These are phyloP conservation scores for Enteromius thamalakanensis DNA, from an alignment of 2,797 vertebrate genomes.

Conservation along the genomic window DNA sequence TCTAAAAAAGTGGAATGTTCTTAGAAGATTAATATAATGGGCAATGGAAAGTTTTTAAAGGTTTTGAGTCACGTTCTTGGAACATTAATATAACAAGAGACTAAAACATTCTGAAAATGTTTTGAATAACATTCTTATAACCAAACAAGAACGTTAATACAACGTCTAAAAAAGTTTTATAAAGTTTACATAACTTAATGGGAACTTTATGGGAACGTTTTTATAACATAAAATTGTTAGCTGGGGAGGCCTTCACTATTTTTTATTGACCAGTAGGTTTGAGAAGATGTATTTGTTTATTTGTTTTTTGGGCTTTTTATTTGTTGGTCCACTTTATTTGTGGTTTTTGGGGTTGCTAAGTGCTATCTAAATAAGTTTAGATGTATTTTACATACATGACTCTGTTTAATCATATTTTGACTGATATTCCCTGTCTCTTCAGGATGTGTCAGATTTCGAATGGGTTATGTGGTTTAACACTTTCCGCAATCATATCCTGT, in stretches of 20 bases:
- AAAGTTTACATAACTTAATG: too few species aligned
- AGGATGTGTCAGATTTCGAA: constrained; percentile 95
- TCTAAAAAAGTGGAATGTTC: too few species aligned
- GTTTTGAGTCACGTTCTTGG: too few species aligned
- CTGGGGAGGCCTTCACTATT: not conserved
- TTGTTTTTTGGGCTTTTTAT: not conserved
- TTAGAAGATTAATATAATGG: too few species aligned
- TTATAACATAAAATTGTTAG: too few species aligned
- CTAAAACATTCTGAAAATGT: too few species aligned
- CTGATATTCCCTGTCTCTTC: constrained; percentile 33
- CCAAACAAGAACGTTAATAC: too few species aligned
- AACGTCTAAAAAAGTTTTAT: too few species aligned
- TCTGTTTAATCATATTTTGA: not conserved
- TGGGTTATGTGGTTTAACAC: constrained; percentile 98
- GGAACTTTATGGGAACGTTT: too few species aligned
- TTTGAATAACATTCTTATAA: too few species aligned
- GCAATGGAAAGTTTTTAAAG: too few species aligned
- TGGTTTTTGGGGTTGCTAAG: not conserved
- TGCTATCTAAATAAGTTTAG: not conserved
- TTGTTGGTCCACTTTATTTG: not conserved
- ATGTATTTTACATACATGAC: not conserved
- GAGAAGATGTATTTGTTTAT: not conserved
- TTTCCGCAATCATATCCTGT: constrained; percentile 92
- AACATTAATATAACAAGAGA: too few species aligned
- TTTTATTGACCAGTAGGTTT: not conserved